These are phyloP conservation scores for Liodrosophila aerea DNA, from an alignment of 2,888 invertebrate genomes.

Conservation along the genomic window DNA sequence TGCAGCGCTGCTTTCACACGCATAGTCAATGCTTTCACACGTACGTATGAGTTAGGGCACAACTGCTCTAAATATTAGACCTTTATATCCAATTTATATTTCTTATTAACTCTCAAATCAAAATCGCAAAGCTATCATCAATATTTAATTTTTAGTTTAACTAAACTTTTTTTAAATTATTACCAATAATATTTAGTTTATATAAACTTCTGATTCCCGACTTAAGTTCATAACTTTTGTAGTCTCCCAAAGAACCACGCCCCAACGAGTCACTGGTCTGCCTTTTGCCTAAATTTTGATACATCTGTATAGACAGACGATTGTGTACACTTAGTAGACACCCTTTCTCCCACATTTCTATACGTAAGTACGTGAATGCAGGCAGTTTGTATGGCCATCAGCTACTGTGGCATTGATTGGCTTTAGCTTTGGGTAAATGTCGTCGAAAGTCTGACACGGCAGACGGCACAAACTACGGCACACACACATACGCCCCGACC, in stretches of 20 bases:
- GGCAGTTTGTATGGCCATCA: constrained; percentile 1
- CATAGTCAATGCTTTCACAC: too few species aligned
- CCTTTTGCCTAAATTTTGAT: background rate
- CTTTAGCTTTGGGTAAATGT: constrained; percentile 33
- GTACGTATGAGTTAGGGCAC: too few species aligned
- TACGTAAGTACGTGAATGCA: constrained; percentile 22
- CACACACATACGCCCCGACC: constrained; percentile 15
- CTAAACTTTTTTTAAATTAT: too few species aligned
- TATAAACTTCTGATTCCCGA: too few species aligned
- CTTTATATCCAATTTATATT: too few species aligned
- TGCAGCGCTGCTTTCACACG: too few species aligned
- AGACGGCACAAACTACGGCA: constrained; percentile 7
- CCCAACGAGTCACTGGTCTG: background rate
- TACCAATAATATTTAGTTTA: too few species aligned
- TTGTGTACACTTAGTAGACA: background rate
- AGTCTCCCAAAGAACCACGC: background rate
- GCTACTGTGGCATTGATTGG: constrained; percentile 54
- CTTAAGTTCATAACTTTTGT: too few species aligned
- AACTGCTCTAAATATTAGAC: too few species aligned
- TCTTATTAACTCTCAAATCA: too few species aligned
- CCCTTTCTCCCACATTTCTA: background rate
- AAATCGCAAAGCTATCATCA: too few species aligned
- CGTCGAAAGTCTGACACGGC: constrained; percentile 29
- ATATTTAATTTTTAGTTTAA: too few species aligned
- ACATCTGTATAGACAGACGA: background rate